phyloP scores from a whole-genome alignment of 2,113 vertebrate species.

The Takifugu bimaculatus region DNA sequence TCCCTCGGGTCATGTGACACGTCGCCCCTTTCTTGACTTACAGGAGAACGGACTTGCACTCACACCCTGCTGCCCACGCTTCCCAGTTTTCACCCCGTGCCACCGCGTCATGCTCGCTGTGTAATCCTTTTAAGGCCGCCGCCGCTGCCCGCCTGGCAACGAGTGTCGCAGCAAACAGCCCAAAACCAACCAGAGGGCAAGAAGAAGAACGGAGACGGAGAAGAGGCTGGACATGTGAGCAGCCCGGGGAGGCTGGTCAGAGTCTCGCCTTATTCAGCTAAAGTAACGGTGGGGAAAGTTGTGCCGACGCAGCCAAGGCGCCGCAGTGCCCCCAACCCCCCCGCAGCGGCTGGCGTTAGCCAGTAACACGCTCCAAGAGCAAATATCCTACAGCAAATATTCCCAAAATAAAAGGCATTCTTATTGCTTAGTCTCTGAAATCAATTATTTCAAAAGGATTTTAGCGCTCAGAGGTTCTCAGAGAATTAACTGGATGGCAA shows the following conservation, averaged over 20 bases:
- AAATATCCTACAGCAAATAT: too few species aligned
- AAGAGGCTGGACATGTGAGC: constrained; percentile 21
- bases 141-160: constrained; percentile 42
- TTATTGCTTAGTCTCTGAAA: constrained; percentile 25
- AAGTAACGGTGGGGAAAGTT: constrained; percentile 53
- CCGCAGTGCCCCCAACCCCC: constrained; percentile 31
- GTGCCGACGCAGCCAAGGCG: constrained; percentile 46
- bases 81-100: constrained; percentile 35
- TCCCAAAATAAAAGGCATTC: constrained; percentile 2
- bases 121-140: constrained; percentile 71
- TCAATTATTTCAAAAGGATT: too few species aligned
- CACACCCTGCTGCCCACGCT: constrained; percentile 35
- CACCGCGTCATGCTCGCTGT: constrained; percentile 48
- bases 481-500: not conserved
- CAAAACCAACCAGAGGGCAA: constrained; percentile 8
- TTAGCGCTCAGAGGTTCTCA: not conserved
- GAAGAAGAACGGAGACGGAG: constrained; percentile 8
- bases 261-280: constrained; percentile 52
- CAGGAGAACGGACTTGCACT: constrained; percentile 42
- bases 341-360: constrained; percentile 18
- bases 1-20: constrained; percentile 43
- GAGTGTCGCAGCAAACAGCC: constrained; percentile 52
- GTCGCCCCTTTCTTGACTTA: constrained; percentile 23
- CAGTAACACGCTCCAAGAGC: constrained; percentile 20
- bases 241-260: constrained; percentile 34